These are phyloP conservation scores for Chiroxiphia lanceolata DNA, from an alignment of 2,797 vertebrate species.

Conservation along the genomic window DNA sequence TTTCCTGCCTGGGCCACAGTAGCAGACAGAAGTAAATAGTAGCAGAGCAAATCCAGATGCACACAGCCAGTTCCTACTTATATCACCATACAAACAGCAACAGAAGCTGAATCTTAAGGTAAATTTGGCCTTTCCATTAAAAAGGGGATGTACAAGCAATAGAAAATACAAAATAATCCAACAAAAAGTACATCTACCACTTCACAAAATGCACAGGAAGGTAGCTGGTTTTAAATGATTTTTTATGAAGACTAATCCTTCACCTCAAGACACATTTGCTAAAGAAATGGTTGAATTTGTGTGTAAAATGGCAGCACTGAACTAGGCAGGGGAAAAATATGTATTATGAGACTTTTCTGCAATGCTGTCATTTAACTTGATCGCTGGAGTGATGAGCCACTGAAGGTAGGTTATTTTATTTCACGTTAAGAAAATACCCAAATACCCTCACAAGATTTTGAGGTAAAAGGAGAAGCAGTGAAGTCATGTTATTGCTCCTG, in stretches of 20 bases:
- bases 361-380: not conserved
- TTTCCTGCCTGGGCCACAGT: not conserved
- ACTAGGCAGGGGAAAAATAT: not conserved
- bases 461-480: not conserved
- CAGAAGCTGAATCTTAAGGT: not conserved
- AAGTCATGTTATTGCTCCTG: not conserved
- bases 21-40: not conserved
- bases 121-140: not conserved
- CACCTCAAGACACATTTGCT: not conserved
- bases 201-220: not conserved
- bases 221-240: not conserved
- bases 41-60: not conserved
- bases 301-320: not conserved
- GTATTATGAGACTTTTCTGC: not conserved
- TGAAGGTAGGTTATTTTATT: not conserved
- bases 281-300: not conserved
- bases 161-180: not conserved
- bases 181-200: not conserved
- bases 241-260: not conserved
- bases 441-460: not conserved
- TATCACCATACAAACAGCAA: not conserved
- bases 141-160: not conserved
- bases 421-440: not conserved
- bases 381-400: not conserved
- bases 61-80: not conserved